Evolutionary conservation across 2,888 invertebrate genomes (phyloP), one percentile per base, ranked within the genome.

Genomic region (Rhopalosiphum nymphaeae): DNA sequence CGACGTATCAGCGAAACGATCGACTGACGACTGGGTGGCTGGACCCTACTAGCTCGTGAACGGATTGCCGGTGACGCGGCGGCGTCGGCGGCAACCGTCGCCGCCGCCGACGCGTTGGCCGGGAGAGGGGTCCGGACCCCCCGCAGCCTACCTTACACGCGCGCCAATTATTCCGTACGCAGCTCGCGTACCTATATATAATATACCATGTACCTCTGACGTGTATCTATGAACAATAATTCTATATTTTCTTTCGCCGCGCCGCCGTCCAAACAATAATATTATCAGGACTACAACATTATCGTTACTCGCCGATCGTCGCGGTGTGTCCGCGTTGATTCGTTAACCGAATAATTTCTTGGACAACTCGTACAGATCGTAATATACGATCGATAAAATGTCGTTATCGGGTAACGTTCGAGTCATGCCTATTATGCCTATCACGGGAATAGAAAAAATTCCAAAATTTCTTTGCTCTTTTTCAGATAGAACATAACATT

Each of bases 21-120:
- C 84, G 89, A 90, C 93, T 93, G 57, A 90, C 90, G 85, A 90
- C 93, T 85, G 90, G 57, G 89, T 57, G 90, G 93, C 85, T 90
- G 93, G 93, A 93, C 89, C 84, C 89, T 61, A 56, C 89, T 44
- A 85, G 89, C 93, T 93, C 93, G 89, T 56, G 93, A 93, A 89
- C 93, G 93, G 93, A 90, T 90, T 90, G 93, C 57, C 93, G 89
- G 87, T 86, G 92, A 86, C 92, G 92, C 56, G 56, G 56, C 29
- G 86, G 21, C 56, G 85, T 44, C 85, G 86, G n/a, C 56, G 56
- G 57, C 29, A 49, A 86, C 44, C 36, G 84, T 36, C 85, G 86
- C 29, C 29, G 26, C 67, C 46, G 42, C 29, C 29, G 26, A 49
- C 46, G 42, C 42, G 78, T 21, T 46, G 57, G 44, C 56, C 42